Percentiles rank a stretch among this genome's conserved stretches.
Evolutionary conservation across 1,140 invertebrate species (phyloP).

Genomic region (Drosophila serrata): DNA sequence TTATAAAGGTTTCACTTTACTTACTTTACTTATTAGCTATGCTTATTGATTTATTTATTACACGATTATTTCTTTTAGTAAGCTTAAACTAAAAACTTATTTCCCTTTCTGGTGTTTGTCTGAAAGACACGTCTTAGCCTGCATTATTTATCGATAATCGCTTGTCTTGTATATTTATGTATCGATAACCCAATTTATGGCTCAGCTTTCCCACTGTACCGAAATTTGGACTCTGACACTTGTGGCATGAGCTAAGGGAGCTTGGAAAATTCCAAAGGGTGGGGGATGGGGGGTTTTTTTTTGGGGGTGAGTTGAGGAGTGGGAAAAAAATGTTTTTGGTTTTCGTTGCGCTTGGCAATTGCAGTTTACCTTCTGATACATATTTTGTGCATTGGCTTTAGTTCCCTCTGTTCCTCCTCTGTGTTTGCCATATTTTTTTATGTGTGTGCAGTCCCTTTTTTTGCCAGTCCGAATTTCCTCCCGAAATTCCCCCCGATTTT

Average conservation of each 20-base stretch:
- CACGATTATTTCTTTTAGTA: not conserved
- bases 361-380: conserved; percentile 48
- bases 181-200: not conserved
- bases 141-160: conserved; percentile 1
- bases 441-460: not conserved
- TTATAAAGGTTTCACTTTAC: too few species aligned
- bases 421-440: not conserved
- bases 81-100: not conserved
- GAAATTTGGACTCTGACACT: conserved; percentile 35
- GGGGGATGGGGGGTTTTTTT: too few species aligned
- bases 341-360: conserved; percentile 38
- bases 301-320: too few species aligned
- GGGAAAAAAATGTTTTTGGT: conserved; percentile 10
- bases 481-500: not conserved
- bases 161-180: not conserved
- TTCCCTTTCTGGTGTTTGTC: not conserved
- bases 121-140: not conserved
- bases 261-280: not conserved
- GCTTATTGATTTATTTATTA: too few species aligned
- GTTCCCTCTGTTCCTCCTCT: not conserved
- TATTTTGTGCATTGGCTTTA: conserved; percentile 79
- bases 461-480: not conserved
- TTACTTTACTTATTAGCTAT: too few species aligned
- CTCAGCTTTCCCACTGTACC: conserved; percentile 21
- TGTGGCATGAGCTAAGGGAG: conserved; percentile 18